Evolutionary conservation across 2,888 invertebrate species (phyloP), one percentile per base, ranked within the genome.

Genomic region (Nemoura dubitans): DNA sequence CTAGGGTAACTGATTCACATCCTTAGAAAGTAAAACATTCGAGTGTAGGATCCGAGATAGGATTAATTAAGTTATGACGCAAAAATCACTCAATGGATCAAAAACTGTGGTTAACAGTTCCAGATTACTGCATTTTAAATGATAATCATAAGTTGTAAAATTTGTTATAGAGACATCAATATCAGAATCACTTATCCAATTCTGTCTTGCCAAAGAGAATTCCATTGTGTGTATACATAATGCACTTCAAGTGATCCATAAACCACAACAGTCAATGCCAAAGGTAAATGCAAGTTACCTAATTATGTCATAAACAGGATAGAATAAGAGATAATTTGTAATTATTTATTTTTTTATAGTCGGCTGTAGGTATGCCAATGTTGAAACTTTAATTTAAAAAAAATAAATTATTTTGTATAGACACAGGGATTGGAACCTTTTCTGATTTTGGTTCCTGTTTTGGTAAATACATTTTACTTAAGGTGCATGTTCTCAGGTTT

Each of bases 81-180:
- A 88, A 88, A 26, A 87, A 21, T 10, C 21, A 59, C 3, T 59
- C 21, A 21, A 59, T 59, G 59, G 36, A 36, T 36, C 36, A 59
- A 16, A 59, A 59, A 59, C 2, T 59, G 2, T 59, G 21, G 14
- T 21, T 21, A 3, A 59, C 16, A 59, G 21, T 2, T 59, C 59
- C 14, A 59, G 59, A 59, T 59, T 10, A 21, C 16, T 59, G 59
- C 59, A 59, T 59, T 16, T 59, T 59, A 1, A 59, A 10, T 59
- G 59, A 59, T 59, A 16, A 14, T 21, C 21, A 59, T 59, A 59
- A 59, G 2, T 59, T n/a, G n/a, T n/a, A n/a, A n/a, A 59, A 21
- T 59, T 7, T 7, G 21, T 21, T 59, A 21, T 59, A 59, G 14
- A 59, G 3, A 10, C 21, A 59, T 59, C 36, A 36, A 10, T 36